Evolutionary conservation across 1,140 invertebrate species (phyloP).

Genomic region (Rhagoletis zephyria): DNA sequence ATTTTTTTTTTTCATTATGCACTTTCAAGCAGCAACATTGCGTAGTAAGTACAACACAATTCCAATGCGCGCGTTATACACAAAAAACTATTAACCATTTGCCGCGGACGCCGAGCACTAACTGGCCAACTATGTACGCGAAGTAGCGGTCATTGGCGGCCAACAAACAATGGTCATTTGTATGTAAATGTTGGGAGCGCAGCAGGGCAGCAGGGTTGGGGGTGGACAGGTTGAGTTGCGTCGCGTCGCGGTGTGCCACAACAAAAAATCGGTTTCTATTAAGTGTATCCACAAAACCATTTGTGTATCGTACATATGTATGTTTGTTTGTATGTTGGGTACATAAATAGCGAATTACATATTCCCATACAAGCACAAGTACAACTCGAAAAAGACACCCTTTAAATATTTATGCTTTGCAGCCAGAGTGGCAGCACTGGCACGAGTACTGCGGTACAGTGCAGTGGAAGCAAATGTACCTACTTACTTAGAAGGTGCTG

Average conservation of each 20-base stretch:
- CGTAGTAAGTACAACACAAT: neutral
- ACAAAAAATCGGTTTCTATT: conserved; percentile 22
- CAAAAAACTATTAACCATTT: conserved; percentile 19
- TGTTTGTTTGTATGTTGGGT: neutral
- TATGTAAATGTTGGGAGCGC: neutral
- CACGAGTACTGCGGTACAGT: neutral
- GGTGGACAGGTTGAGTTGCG: conserved; percentile 2
- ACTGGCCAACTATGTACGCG: neutral
- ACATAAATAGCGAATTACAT: neutral
- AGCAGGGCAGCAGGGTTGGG: neutral
- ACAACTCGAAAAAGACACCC: neutral
- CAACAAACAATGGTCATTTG: conserved; percentile 31
- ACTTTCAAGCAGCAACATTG: neutral
- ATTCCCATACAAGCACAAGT: neutral
- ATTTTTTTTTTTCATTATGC: neutral
- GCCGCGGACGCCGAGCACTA: conserved; percentile 17
- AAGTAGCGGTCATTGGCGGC: conserved; percentile 41
- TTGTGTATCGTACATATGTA: neutral
- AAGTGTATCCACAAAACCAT: neutral
- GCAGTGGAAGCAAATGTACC: neutral
- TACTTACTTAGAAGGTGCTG: conserved; percentile 10
- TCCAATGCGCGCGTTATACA: neutral
- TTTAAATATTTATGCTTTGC: neutral
- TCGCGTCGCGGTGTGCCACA: conserved; percentile 23
- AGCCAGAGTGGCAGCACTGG: conserved; percentile 20